Evolutionary conservation across 1,140 invertebrate species (phyloP), one percentile per base, ranked within the genome.

Genomic region (Anastrepha obliqua): DNA sequence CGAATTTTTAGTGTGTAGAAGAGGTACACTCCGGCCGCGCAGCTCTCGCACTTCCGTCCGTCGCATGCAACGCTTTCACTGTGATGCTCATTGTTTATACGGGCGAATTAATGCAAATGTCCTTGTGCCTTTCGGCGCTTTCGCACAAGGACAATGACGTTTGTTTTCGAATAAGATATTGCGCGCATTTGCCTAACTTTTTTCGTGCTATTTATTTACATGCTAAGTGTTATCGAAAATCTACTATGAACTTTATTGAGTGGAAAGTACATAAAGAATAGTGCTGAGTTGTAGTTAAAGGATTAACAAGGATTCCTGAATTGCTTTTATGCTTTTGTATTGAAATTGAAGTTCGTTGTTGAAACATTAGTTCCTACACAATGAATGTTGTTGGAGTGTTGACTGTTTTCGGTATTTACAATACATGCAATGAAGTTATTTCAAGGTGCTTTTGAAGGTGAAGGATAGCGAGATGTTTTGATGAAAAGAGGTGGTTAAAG

Each of bases 51-150:
- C 47, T 81, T 7, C 44, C 47, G 44, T 81, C 74, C 74, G 74
- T 67, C n/a, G 51, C 74, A 4, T 39, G 51, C 8, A 2, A 20
- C 20, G 47, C 47, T 13, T n/a, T 81, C 74, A 13, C 74, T 51
- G 47, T n/a, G 74, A 13, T 81, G 74, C 74, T 81, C 74, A 81
- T 55, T 81, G 74, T 81, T 81, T 81, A 81, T 81, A 55, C 42
- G 47, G 47, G 74, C 74, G 47, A 81, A 81, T 81, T 81, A 81
- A 51, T 81, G 74, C 74, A 81, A 81, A 81, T 81, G 74, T 81
- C 74, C 74, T 81, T 81, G 74, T 20, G 67, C 47, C 74, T 81
- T 81, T 55, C 74, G 74, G 17, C 47, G 13, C 44, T 81, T 81
- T 29, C 74, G 74, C 74, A 55, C 74, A 81, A 58, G 7, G n/a